Base-by-base conservation (phyloP, 2,113 vertebrate genomes). In the Notarius quadriscutis region DNA sequence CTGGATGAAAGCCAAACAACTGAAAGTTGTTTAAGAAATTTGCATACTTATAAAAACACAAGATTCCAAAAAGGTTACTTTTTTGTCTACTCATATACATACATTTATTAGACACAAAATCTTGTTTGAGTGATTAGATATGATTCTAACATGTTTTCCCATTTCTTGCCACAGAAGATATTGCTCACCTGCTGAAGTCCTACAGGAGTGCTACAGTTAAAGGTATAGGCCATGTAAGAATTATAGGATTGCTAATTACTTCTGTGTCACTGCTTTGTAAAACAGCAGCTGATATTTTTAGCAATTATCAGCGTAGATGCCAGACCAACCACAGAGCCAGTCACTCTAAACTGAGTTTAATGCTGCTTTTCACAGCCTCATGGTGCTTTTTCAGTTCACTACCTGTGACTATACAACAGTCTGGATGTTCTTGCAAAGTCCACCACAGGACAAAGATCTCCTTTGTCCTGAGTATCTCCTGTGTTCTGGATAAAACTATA, bases 371-470 rank as follows among this genome's bases (percentile, higher is more conserved):
- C 34, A 94, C 92, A 9, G 63, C 94, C 5, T 93, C 85, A 10
- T 90, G 92, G 53, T 93, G 93, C 72, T 93, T 92, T 86, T 87
- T 93, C 55, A 94, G 89, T 41, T 91, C 93, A 75, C 85, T 93
- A 58, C 92, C 92, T 83, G 92, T 93, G 87, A 93, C 92, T 41
- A 90, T 88, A 7, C 91, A 88, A 80, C 84, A 88, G 62, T 86
- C 81, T 82, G 82, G 81, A 9, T 94, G 93, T 92, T 93, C 93
- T 86, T 95, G 94, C 89, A 94, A 92, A 93, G 87, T 94, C 80
- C 88, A 91, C 50, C 92, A 94, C 89, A 93, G 51, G 10, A 94
- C 89, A 93, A 90, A 15, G 93, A 93, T 95, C 88, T 94, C 92
- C 12, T 93, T 94, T 86, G 91, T 94, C 78, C 87, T 95, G 83